Percentiles rank a stretch among this genome's conserved stretches.
These are phyloP conservation scores for Pyrocoelia pectoralis DNA, from an alignment of 2,888 invertebrate species.

Conservation along the genomic window DNA sequence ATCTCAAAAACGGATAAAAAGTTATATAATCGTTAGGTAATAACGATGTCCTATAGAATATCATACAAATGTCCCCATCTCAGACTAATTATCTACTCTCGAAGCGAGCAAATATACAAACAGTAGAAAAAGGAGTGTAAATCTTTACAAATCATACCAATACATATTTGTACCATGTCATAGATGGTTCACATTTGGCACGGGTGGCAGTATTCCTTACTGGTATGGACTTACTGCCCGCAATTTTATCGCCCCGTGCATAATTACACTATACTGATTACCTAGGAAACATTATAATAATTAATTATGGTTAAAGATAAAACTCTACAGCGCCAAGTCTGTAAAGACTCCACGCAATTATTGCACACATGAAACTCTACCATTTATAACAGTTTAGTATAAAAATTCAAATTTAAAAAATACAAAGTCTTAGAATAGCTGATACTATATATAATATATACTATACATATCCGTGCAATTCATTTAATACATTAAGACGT, in stretches of 20 bases:
- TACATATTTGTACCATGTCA: conserved; percentile 61
- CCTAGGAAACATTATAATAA: conserved; percentile 56
- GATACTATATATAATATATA: conserved; percentile 61
- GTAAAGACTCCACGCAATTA: conserved; percentile 52
- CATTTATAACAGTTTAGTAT: conserved; percentile 63
- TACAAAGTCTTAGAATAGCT: conserved; percentile 63
- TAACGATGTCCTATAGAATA: conserved; percentile 59
- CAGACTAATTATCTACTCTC: conserved; percentile 51
- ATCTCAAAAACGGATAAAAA: conserved; percentile 54
- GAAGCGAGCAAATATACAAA: conserved; percentile 60
- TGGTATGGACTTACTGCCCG: conserved; percentile 40
- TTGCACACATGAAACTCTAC: conserved; percentile 61
- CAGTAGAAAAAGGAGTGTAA: conserved; percentile 62
- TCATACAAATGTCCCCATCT: conserved; percentile 54
- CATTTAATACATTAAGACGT: conserved; percentile 58
- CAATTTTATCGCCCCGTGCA: conserved; percentile 52
- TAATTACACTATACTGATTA: conserved; percentile 52
- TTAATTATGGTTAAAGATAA: conserved; percentile 51
- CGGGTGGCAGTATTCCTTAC: conserved; percentile 30
- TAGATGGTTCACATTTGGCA: conserved; percentile 53
- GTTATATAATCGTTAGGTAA: conserved; percentile 55
- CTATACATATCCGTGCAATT: conserved; percentile 61
- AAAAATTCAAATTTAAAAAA: conserved; percentile 64
- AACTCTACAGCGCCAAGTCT: conserved; percentile 54
- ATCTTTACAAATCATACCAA: conserved; percentile 61